Base-by-base conservation (phyloP, 1,140 invertebrate genomes). In the Heliconius eleuchia region DNA sequence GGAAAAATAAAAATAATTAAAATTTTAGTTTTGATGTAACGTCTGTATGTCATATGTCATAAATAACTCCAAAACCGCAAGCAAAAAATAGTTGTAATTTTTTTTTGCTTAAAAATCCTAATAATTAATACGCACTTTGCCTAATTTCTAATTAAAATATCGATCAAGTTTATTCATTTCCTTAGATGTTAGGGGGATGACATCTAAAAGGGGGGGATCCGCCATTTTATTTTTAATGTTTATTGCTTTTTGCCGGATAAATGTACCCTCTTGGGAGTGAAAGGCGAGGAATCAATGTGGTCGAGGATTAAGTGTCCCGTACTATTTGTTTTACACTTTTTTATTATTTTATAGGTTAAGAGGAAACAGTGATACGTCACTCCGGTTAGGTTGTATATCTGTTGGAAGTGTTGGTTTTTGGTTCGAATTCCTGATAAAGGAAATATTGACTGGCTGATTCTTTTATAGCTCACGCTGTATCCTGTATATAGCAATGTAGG, bases 141-240 rank as follows among this genome's bases (percentile, higher is more conserved):
- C 4, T 66, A 66, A 66, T 66, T 66, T 66, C 60, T 50, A 77
- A 76, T 76, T 76, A 70, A 13, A 70, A 76, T 76, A 76, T 76
- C 55, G 60, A 76, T 76, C 18, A 76, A 76, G 23, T 76, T 70
- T 76, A 71, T 70, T 37, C 60, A 71, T 39, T 76, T 76, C 60
- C 74, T 76, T 76, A 39, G n/a, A 46, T 23, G 78, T 66, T 71
- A 75, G 74, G 73, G 78, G 79, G 79, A 73, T 76, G 79, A 80
- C 74, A 80, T 80, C 75, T 85, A 73, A 85, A 82, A 46, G 42
- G 88, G 89, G 87, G 83, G 90, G 88, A 88, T 90, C 78, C 87
- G 91, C 88, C 91, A 94, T 93, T 94, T 94, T 94, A 91, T 93
- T 92, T 92, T 93, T 94, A 93, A 94, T 94, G 92, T 90, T 93